phyloP scores from a whole-genome alignment of 2,888 invertebrate species.

The Cacoxenus indagator region DNA sequence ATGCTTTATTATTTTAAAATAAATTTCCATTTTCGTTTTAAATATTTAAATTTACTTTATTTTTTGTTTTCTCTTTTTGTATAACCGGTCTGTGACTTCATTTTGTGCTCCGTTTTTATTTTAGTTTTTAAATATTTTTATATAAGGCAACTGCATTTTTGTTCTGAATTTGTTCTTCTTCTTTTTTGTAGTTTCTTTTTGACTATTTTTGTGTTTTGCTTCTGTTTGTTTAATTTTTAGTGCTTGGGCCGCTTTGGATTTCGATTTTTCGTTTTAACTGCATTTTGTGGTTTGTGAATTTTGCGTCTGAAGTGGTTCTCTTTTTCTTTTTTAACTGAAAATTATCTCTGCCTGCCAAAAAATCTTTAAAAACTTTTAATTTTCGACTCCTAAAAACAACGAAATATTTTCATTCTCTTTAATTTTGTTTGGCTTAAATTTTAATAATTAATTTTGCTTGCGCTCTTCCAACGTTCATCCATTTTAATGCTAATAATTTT shows the following conservation, averaged over 20 bases:
- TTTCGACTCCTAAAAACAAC: slow-evolving; percentile 68
- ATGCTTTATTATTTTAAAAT: slow-evolving; percentile 45
- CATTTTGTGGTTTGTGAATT: slow-evolving; percentile 30
- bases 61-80: slow-evolving; percentile 38
- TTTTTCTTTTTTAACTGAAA: slow-evolving; percentile 14
- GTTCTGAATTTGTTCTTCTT: slow-evolving; percentile 34
- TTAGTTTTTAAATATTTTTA: slow-evolving; percentile 34
- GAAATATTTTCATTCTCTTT: slow-evolving; percentile 53
- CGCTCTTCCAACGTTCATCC: neutral
- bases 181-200: slow-evolving; percentile 25
- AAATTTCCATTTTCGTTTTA: slow-evolving; percentile 45
- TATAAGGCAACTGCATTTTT: slow-evolving; percentile 69
- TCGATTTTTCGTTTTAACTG: slow-evolving; percentile 35
- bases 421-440: slow-evolving; percentile 29
- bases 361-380: slow-evolving; percentile 24
- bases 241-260: slow-evolving; percentile 37
- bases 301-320: slow-evolving; percentile 18
- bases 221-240: slow-evolving; percentile 39
- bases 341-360: slow-evolving; percentile 11
- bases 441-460: slow-evolving; percentile 36
- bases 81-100: slow-evolving; percentile 47
- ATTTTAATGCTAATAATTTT: slow-evolving; percentile 18
- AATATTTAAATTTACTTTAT: slow-evolving; percentile 41
- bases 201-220: slow-evolving; percentile 32
- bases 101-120: slow-evolving; percentile 39